phyloP scores from a whole-genome alignment of 2,888 invertebrate genomes.

The Tenthredo mesomela region DNA sequence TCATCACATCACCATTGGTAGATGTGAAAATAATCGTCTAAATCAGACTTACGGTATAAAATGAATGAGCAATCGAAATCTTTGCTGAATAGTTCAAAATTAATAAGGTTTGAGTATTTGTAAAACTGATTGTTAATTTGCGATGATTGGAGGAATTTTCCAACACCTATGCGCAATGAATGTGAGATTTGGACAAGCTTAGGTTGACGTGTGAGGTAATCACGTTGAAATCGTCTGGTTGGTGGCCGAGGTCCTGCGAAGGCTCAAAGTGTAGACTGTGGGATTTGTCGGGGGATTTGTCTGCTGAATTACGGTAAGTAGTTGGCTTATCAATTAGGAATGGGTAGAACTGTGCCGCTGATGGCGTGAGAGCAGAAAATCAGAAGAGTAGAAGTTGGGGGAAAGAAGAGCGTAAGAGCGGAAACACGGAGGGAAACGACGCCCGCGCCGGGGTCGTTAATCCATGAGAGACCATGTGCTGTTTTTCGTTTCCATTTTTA shows the following conservation, averaged over 20 bases:
- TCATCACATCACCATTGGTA: not conserved
- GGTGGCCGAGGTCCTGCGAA: not conserved
- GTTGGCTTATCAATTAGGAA: slow-evolving; percentile 35
- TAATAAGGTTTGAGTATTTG: not conserved
- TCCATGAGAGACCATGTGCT: slow-evolving; percentile 24
- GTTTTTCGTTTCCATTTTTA: slow-evolving; percentile 43
- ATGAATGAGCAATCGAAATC: not conserved
- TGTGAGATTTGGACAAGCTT: slow-evolving; percentile 14
- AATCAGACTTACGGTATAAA: too few relatives aligned
- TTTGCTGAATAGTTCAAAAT: not conserved
- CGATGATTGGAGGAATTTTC: not conserved
- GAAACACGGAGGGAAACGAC: not conserved
- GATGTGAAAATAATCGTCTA: not conserved
- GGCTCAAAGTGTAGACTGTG: slow-evolving; percentile 37
- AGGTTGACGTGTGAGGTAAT: not conserved
- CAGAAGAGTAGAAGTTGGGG: not conserved
- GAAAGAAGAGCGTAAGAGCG: not conserved
- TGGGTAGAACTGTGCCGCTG: not conserved
- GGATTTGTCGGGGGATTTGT: slow-evolving; percentile 36
- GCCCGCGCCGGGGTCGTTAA: slow-evolving; percentile 30
- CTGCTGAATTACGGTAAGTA: slow-evolving; percentile 38
- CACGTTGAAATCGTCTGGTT: slow-evolving; percentile 15
- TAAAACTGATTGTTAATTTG: not conserved
- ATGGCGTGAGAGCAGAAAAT: not conserved
- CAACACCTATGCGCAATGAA: not conserved